Conservation (phyloP, 2,888 invertebrate species). For the Agonopterix subpropinquella region DNA sequence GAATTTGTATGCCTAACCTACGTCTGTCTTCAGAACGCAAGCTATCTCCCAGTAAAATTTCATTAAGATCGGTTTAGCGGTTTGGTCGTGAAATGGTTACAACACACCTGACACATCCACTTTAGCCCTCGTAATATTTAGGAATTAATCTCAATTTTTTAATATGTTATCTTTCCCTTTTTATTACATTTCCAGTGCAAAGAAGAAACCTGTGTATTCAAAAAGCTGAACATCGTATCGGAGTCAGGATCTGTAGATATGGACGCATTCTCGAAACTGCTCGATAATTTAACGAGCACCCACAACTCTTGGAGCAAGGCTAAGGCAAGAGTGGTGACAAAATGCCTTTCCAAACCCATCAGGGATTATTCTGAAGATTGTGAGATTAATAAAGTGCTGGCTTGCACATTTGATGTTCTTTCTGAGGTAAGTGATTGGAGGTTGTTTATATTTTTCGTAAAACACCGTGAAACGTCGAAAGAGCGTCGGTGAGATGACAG, state of each 20-base stretch:
- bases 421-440: constrained; percentile 44
- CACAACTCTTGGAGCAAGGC: constrained; percentile 48
- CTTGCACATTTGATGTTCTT: constrained; percentile 55
- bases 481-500: too few species aligned
- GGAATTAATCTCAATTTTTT: too few species aligned
- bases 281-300: constrained; percentile 42
- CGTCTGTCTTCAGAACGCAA: too few species aligned
- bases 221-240: constrained; percentile 37
- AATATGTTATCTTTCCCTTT: not conserved
- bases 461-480: too few species aligned
- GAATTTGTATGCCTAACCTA: too few species aligned
- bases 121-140: too few species aligned
- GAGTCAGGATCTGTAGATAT: constrained; percentile 34
- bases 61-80: too few species aligned
- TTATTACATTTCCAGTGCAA: constrained; percentile 43
- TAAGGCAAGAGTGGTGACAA: constrained; percentile 46
- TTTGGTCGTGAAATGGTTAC: too few species aligned
- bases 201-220: constrained; percentile 51
- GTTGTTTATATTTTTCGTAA: too few species aligned
- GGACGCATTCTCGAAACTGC: constrained; percentile 39
- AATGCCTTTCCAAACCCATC: constrained; percentile 38
- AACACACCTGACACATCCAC: too few species aligned
- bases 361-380: constrained; percentile 39
- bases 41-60: too few species aligned
- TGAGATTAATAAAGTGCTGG: constrained; percentile 49